These are phyloP conservation scores for Heliocidaris erythrogramma DNA, from an alignment of 35 echinoderm and acorn worm species.

Conservation along the genomic window DNA sequence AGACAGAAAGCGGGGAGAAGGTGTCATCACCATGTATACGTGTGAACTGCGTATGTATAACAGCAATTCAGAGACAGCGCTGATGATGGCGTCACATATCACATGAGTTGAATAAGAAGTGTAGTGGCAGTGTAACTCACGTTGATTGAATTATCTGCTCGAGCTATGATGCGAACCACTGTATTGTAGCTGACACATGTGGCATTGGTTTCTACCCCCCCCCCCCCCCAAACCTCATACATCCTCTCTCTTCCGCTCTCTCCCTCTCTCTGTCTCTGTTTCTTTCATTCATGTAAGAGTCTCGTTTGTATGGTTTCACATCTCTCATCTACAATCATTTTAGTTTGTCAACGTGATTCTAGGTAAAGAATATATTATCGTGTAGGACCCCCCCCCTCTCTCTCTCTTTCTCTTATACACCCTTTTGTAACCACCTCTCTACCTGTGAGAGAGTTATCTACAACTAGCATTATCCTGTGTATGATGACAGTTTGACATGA, in stretches of 20 bases:
- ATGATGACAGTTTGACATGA: background rate
- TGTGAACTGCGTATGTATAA: background rate
- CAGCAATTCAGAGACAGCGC: background rate
- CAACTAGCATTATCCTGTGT: background rate
- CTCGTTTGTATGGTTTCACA: background rate
- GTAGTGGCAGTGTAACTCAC: background rate
- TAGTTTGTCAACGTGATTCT: background rate
- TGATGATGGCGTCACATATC: background rate
- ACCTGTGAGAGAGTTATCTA: background rate
- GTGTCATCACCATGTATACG: background rate
- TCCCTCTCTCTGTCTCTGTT: too few relatives aligned
- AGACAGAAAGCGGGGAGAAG: background rate
- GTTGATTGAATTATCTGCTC: constrained; percentile 24
- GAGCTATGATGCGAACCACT: background rate
- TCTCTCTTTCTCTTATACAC: too few relatives aligned
- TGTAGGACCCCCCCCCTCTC: too few relatives aligned
- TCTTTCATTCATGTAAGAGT: background rate
- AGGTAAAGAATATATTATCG: background rate
- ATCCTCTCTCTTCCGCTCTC: background rate
- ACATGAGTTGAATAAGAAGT: constrained; percentile 21
- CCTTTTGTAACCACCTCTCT: too few relatives aligned
- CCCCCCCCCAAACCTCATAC: background rate
- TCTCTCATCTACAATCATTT: background rate
- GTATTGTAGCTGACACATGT: background rate
- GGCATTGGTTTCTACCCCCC: background rate